phyloP scores from a whole-genome alignment of 2,113 vertebrate genomes.

The Lota lota region DNA sequence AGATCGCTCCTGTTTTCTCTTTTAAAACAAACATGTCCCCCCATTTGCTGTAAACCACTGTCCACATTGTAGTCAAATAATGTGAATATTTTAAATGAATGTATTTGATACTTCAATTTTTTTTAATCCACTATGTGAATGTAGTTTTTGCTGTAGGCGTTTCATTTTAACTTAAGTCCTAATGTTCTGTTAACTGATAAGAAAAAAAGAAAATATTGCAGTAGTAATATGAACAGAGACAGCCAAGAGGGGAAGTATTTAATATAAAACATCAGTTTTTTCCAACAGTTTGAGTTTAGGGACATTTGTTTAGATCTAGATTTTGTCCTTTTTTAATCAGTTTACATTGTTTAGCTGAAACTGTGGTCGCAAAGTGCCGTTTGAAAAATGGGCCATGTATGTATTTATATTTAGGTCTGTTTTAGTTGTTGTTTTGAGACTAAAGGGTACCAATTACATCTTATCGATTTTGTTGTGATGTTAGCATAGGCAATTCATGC shows the following conservation, averaged over 20 bases:
- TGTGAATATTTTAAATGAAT: slow-evolving; percentile 56
- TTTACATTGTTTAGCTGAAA: slow-evolving; percentile 24
- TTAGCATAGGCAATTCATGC: slow-evolving; percentile 34
- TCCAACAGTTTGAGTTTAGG: no score
- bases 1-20: not conserved
- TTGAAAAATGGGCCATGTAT: slow-evolving; percentile 42
- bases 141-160: slow-evolving; percentile 44
- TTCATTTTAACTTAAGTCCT: slow-evolving; percentile 35
- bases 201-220: not conserved
- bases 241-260: slow-evolving; percentile 35
- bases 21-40: not conserved
- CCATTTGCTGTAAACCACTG: slow-evolving; percentile 33
- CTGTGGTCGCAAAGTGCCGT: slow-evolving; percentile 8
- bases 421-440: not conserved
- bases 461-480: slow-evolving; percentile 24
- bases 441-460: not conserved
- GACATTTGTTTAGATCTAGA: slow-evolving; percentile 21
- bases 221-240: slow-evolving; percentile 21
- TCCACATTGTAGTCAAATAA: slow-evolving; percentile 36
- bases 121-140: slow-evolving; percentile 42
- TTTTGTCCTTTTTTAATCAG: slow-evolving; percentile 12
- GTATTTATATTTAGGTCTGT: slow-evolving; percentile 1
- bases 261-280: slow-evolving; percentile 6
- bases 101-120: slow-evolving; percentile 36
- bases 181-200: slow-evolving; percentile 12